Percentiles rank a stretch among this genome's conserved stretches.
These are phyloP conservation scores for Tetragonula clypearis DNA, from an alignment of 1,140 invertebrate genomes.

Conservation along the genomic window DNA sequence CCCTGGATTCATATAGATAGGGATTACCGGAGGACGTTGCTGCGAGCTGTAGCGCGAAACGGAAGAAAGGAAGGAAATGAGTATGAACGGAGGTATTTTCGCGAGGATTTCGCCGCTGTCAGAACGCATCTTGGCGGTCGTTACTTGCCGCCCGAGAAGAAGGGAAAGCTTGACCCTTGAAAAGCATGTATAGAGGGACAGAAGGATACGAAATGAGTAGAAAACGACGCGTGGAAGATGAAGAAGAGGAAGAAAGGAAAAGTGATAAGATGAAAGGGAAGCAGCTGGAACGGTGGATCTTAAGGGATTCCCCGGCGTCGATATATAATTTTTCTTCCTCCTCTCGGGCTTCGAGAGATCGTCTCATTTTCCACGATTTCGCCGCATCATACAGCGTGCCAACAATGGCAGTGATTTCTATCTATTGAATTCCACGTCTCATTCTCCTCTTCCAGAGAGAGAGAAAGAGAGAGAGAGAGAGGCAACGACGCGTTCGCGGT, in stretches of 20 bases:
- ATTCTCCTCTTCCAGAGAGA: constrained; percentile 36
- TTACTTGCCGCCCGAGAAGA: constrained; percentile 59
- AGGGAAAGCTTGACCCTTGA: constrained; percentile 56
- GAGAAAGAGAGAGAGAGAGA: too few relatives aligned
- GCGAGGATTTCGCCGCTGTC: constrained; percentile 72
- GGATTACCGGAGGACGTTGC: constrained; percentile 49
- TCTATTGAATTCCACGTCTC: constrained; percentile 75
- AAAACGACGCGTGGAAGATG: neutral
- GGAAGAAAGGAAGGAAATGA: constrained; percentile 57
- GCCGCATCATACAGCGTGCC: constrained; percentile 61
- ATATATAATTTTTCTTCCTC: constrained; percentile 76
- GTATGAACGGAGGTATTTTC: constrained; percentile 71
- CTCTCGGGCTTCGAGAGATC: constrained; percentile 44
- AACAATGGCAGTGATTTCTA: constrained; percentile 78
- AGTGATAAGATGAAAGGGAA: constrained; percentile 13
- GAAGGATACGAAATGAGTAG: neutral
- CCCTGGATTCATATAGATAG: constrained; percentile 57
- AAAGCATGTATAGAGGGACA: neutral
- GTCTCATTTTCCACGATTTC: constrained; percentile 75
- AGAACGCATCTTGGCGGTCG: constrained; percentile 71
- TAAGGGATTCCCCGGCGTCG: constrained; percentile 68
- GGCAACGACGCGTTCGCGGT: constrained; percentile 42
- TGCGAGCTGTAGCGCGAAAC: constrained; percentile 28
- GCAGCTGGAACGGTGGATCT: constrained; percentile 54
- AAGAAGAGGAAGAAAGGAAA: neutral